phyloP scores from a whole-genome alignment of 2,113 vertebrate species.

The Stictonetta naevosa region DNA sequence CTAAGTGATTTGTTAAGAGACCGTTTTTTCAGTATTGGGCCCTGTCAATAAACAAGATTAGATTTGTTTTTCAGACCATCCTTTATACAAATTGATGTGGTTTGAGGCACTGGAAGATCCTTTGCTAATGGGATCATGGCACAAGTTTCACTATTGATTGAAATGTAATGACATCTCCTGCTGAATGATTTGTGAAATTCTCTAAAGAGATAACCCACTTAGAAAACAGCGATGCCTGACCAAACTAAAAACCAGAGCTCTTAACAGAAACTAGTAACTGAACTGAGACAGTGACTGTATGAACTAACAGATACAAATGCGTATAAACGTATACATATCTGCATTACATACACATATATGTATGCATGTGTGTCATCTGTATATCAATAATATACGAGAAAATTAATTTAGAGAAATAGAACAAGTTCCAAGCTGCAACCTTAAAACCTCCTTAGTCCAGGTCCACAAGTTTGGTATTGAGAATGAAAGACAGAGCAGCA shows the following conservation, averaged over 20 bases:
- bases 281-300: background rate
- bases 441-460: background rate
- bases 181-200: background rate
- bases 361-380: background rate
- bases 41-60: background rate
- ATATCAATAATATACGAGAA: background rate
- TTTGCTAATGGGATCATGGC: accelerated
- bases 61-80: background rate
- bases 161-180: background rate
- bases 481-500: background rate
- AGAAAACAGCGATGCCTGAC: background rate
- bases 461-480: background rate
- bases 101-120: background rate
- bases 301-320: background rate
- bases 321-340: too few relatives aligned
- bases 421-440: background rate
- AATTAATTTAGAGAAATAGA: background rate
- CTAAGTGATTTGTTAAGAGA: background rate
- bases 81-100: background rate
- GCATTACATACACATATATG: background rate
- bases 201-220: background rate
- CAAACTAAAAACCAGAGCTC: background rate
- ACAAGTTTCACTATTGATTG: background rate
- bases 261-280: background rate
- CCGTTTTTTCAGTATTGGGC: background rate